These are phyloP conservation scores for Leptatherina wallacei DNA, from an alignment of 2,797 vertebrate species.

Conservation along the genomic window DNA sequence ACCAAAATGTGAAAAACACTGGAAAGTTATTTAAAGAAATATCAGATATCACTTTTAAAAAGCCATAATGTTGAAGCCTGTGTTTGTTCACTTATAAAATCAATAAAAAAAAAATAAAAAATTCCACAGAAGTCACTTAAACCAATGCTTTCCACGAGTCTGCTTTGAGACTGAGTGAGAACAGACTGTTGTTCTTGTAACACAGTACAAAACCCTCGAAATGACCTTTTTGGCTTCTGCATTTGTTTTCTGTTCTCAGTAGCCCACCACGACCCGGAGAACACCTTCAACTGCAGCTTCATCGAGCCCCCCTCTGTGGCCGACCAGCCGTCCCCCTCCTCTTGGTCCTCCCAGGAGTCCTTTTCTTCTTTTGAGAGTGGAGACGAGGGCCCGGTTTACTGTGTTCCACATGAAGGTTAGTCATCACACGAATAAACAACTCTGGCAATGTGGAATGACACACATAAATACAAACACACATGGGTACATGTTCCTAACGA, in stretches of 20 bases:
- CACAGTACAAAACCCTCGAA: constrained; percentile 55
- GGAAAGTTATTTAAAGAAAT: background rate
- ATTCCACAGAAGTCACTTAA: constrained; percentile 38
- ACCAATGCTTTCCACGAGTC: constrained; percentile 29
- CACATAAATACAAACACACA: constrained; percentile 32
- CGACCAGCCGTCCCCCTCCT: constrained; percentile 92
- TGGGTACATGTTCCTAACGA: background rate
- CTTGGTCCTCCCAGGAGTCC: constrained; percentile 96
- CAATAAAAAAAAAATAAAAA: constrained; percentile 23
- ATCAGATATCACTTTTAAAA: constrained; percentile 5
- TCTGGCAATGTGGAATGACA: constrained; percentile 58
- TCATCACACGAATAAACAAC: constrained; percentile 56
- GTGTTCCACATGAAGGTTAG: constrained; percentile 96
- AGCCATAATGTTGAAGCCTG: constrained; percentile 2
- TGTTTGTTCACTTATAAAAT: constrained; percentile 33
- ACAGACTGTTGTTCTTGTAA: constrained; percentile 77
- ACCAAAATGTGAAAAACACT: constrained; percentile 9
- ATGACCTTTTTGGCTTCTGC: constrained; percentile 71
- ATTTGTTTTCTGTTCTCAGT: constrained; percentile 85
- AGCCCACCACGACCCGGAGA: constrained; percentile 95
- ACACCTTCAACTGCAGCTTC: constrained; percentile 98
- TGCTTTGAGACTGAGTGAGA: constrained; percentile 47
- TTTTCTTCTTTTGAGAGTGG: constrained; percentile 98
- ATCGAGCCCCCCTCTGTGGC: constrained; percentile 92
- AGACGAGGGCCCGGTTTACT: constrained; percentile 96